phyloP scores from a whole-genome alignment of 2,888 invertebrate genomes.

The Alcis repandata region DNA sequence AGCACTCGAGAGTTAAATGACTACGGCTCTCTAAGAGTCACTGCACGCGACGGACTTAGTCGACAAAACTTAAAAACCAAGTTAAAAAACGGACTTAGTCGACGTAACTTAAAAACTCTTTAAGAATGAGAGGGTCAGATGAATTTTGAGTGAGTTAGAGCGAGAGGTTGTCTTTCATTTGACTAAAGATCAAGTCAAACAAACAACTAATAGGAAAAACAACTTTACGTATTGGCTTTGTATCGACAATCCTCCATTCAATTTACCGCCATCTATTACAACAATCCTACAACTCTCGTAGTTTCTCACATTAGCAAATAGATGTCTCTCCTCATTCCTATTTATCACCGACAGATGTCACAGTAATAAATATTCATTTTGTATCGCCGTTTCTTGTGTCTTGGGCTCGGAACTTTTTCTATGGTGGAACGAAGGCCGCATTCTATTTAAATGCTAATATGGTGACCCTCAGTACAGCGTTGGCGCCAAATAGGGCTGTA shows the following conservation, averaged over 20 bases:
- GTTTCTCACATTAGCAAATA: constrained; percentile 30
- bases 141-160: no score
- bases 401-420: constrained; percentile 34
- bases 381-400: constrained; percentile 29
- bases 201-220: background rate
- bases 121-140: no score
- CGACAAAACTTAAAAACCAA: background rate
- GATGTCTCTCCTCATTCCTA: constrained; percentile 39
- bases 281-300: constrained; percentile 20
- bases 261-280: constrained; percentile 42
- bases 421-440: constrained; percentile 45
- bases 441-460: constrained; percentile 67
- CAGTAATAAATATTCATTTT: constrained; percentile 40
- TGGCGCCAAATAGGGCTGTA: constrained; percentile 48
- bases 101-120: no score
- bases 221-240: background rate
- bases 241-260: constrained; percentile 2
- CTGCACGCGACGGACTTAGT: background rate
- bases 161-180: no score
- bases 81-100: no score
- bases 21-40: background rate
- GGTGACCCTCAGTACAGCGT: constrained; percentile 56
- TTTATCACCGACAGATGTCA: constrained; percentile 36
- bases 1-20: constrained; percentile 4
- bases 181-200: no score